phyloP scores from a whole-genome alignment of 2,797 vertebrate species.

The Alca torda region DNA sequence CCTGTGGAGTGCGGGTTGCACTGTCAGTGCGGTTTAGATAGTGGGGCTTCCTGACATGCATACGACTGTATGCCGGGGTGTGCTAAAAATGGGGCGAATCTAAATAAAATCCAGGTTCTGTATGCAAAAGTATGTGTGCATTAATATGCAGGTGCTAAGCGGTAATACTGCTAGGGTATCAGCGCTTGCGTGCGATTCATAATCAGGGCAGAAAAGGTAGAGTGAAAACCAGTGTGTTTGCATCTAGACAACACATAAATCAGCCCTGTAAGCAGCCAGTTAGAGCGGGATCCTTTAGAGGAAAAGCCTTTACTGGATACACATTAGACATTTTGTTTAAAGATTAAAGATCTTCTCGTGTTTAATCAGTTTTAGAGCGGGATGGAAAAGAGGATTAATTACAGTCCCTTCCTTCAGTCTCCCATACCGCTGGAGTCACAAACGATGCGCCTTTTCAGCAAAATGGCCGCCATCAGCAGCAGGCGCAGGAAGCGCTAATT shows the following conservation, averaged over 20 bases:
- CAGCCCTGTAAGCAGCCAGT: slow-evolving; percentile 32
- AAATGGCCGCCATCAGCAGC: slow-evolving; percentile 55
- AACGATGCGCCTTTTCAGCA: slow-evolving; percentile 6
- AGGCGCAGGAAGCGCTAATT: slow-evolving; percentile 15
- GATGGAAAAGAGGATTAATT: slow-evolving; percentile 61
- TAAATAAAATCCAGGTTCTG: not conserved
- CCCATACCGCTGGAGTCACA: not conserved
- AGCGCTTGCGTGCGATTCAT: not conserved
- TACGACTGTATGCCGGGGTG: not conserved
- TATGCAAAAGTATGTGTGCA: not conserved
- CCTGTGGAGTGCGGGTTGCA: not conserved
- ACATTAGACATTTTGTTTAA: slow-evolving; percentile 61
- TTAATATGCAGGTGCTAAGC: not conserved
- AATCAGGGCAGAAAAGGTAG: slow-evolving; percentile 12
- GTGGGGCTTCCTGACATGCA: not conserved
- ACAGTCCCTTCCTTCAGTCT: slow-evolving; percentile 16
- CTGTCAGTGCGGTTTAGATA: not conserved
- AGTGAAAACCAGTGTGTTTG: not conserved
- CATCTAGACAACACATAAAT: slow-evolving; percentile 18
- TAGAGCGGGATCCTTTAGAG: slow-evolving; percentile 20
- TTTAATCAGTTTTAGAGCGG: slow-evolving; percentile 63
- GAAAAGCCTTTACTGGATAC: slow-evolving; percentile 10
- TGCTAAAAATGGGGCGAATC: not conserved
- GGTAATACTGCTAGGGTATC: not conserved
- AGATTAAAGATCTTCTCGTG: slow-evolving; percentile 61